Base-by-base conservation (phyloP, 2,113 vertebrate genomes). In the Syngnathus scovelli region DNA sequence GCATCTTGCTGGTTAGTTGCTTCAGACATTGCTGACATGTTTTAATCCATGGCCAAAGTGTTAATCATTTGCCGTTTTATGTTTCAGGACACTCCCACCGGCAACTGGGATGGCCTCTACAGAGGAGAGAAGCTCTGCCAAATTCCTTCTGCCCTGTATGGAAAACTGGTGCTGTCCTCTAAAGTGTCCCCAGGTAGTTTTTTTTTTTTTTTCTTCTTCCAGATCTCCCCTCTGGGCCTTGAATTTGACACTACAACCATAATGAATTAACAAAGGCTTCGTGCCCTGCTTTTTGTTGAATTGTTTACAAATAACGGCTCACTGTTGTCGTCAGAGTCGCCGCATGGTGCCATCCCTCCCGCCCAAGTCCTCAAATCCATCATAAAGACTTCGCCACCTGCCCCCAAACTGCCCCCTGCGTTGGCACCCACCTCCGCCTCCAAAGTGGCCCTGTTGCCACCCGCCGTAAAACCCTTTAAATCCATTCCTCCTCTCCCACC, bases 31-130 rank as follows among this genome's bases (percentile, higher is more conserved):
- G 6, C 38, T 12, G 41, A 13, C 11, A 41, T 6, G 59, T 41
- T 37, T 55, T 11, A 16, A 6, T 33, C 10, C 5, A 2, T 4
- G 41, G n/a, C 43, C 23, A 52, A 19, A n/a, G 37, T 39, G 49
- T 39, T 11, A 1, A 33, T 64, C 48, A 68, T 19, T 65, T 11
- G 39, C 54, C 54, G 49, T 39, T 71, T 5, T 23, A 2, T 4
- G 15, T 56, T 44, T 1, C 69, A 93, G 92, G 92, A 93, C 38
- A 10, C 63, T 33, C 86, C 91, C 0, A 75, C 78, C 0, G 92
- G 91, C 2, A 74, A 79, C 27, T 92, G 91, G 91, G 85, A 92
- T 15, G 91, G 92, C 0, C 1, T 0, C 46, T 85, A 81, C 73
- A 91, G 77, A 1, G 84, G 67, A 58, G 77, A 85, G 55, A 82